These are phyloP conservation scores for Pristionchus entomophagus DNA, from an alignment of 2,888 invertebrate genomes.

Conservation along the genomic window DNA sequence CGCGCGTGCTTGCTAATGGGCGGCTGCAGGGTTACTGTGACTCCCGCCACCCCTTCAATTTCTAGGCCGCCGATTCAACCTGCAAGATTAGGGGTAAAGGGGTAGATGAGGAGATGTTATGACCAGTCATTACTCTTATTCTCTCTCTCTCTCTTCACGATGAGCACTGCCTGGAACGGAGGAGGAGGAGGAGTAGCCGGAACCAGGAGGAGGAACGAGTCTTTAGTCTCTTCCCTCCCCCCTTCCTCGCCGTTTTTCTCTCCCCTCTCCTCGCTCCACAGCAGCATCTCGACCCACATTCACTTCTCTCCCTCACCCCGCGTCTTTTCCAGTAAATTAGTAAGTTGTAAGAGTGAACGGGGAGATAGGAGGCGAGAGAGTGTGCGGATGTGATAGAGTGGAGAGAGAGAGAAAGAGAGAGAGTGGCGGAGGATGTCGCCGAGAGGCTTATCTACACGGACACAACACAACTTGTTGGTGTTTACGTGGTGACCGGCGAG, in stretches of 20 bases:
- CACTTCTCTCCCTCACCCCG: slow-evolving; percentile 2
- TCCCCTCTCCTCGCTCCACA: background rate
- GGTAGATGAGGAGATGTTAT: slow-evolving; percentile 23
- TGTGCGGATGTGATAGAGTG: background rate
- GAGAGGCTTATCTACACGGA: background rate
- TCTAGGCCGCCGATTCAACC: background rate
- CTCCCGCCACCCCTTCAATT: background rate
- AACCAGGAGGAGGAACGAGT: slow-evolving; percentile 26
- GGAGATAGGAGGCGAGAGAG: background rate
- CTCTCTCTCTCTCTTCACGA: slow-evolving; percentile 25
- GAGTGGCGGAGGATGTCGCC: background rate
- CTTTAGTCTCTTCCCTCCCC: background rate
- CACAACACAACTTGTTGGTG: slow-evolving; percentile 30
- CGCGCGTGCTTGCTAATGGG: background rate
- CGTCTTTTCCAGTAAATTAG: slow-evolving; percentile 44
- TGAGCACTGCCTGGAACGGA: slow-evolving; percentile 26
- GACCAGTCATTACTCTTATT: slow-evolving; percentile 37
- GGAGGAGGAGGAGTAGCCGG: background rate
- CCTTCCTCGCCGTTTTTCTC: slow-evolving; percentile 2
- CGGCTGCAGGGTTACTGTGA: background rate
- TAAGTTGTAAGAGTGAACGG: slow-evolving; percentile 20
- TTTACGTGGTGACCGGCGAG: slow-evolving; percentile 15
- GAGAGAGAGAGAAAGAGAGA: background rate
- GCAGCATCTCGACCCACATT: slow-evolving; percentile 32
- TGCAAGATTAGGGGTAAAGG: background rate